Evolutionary conservation across 53 echinoderm and acorn worm species (phyloP).

Genomic region (Henricia sp.): DNA sequence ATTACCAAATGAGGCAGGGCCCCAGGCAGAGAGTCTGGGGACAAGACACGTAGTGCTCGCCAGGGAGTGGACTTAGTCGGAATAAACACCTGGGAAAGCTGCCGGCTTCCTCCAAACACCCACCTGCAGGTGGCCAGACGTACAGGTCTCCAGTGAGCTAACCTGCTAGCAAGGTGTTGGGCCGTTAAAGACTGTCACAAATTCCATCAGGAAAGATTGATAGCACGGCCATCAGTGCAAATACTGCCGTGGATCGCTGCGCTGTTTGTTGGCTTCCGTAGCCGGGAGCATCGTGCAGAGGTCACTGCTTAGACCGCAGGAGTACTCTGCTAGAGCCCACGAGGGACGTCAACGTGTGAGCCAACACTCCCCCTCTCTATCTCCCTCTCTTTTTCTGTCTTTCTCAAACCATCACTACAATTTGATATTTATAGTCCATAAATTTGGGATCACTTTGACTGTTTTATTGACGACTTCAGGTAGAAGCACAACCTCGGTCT

Average conservation of each 20-base stretch:
- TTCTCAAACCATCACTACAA: neutral
- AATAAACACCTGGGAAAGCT: conserved; percentile 14
- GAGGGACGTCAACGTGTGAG: conserved; percentile 3
- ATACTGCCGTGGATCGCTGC: neutral
- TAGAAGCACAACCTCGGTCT: neutral
- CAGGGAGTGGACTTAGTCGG: neutral
- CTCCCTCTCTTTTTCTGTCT: no score
- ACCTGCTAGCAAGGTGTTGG: neutral
- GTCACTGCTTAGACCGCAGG: neutral
- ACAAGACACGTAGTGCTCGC: neutral
- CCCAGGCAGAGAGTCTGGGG: neutral
- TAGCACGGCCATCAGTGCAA: neutral
- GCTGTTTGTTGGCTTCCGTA: neutral
- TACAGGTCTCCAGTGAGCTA: neutral
- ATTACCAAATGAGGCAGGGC: neutral
- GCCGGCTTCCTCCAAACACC: neutral
- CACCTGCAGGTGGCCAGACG: conserved; percentile 10
- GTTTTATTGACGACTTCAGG: neutral
- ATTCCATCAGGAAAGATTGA: neutral
- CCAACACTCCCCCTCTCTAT: neutral
- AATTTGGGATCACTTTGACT: neutral
- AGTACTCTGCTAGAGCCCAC: neutral
- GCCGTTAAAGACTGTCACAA: neutral
- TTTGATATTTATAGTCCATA: neutral
- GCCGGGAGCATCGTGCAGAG: neutral